A percentile compares a stretch with the other conserved stretches of the same genome.
Conservation (phyloP, 2,888 invertebrate genomes). For the Exephanes ischioxanthus region DNA sequence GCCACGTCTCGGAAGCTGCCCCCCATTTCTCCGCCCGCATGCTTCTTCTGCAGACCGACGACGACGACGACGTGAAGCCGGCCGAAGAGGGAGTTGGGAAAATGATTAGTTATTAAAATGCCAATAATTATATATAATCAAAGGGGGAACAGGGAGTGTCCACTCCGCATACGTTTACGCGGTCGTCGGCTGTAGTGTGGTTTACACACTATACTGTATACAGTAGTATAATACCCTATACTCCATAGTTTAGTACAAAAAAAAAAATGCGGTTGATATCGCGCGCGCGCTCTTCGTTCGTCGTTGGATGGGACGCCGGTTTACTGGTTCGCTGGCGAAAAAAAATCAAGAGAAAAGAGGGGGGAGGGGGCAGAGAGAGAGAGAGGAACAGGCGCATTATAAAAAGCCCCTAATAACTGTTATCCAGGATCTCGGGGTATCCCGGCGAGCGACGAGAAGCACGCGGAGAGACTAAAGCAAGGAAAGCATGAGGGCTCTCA, state of each 20-base stretch:
- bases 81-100: conserved; percentile 76
- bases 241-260: conserved; percentile 28
- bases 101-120: conserved; percentile 85
- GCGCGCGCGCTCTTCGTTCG: conserved; percentile 61
- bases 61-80: conserved; percentile 48
- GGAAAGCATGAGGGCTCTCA: conserved; percentile 29
- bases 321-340: conserved; percentile 65
- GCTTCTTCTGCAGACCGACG: conserved; percentile 53
- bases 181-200: conserved; percentile 63
- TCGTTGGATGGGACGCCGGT: conserved; percentile 52
- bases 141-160: conserved; percentile 82
- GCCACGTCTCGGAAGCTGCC: conserved; percentile 83
- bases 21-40: conserved; percentile 76
- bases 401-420: conserved; percentile 85
- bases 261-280: conserved; percentile 35
- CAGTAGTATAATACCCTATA: conserved; percentile 12
- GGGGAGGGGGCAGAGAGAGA: conserved; percentile 40
- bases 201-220: conserved; percentile 26
- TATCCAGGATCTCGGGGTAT: conserved; percentile 83
- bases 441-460: conserved; percentile 70
- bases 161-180: conserved; percentile 76
- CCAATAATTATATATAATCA: conserved; percentile 85
- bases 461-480: conserved; percentile 33
- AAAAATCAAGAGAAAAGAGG: conserved; percentile 62
- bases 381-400: conserved; percentile 81